Base-by-base conservation (phyloP, 2,797 vertebrate species). In the Hoplostethus atlanticus region DNA sequence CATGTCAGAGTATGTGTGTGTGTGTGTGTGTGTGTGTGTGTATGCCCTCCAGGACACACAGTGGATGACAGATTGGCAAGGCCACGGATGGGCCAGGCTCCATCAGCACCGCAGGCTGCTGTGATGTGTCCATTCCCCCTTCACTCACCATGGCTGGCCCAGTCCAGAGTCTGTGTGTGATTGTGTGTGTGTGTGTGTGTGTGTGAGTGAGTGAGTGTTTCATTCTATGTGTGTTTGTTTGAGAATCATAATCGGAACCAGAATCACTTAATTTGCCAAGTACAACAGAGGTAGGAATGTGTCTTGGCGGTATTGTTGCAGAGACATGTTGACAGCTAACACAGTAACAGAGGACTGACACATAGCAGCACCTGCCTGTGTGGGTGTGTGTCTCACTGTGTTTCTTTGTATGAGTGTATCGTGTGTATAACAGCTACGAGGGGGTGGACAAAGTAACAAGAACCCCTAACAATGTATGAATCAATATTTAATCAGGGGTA, bases 11-110 rank as follows among this genome's bases (percentile, higher is more conserved):
- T 68, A 50, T 54, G 46, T 68, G 44, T 64, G 64, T 62, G 48
- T 64, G 53, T 60, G 34, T 67, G 74, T 65, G 42, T 80, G 68
- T 71, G 76, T 77, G 52, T 76, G 65, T 59, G 67, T 71, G 17
- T 42, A 28, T 47, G 46, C 78, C 25, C 78, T 76, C 59, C 70
- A 79, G 80, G 81, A 72, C 72, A 71, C 73, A 69, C 72, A 61
- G 76, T 48, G 76, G 85, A 87, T 89, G 89, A 90, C 87, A 87
- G 89, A 91, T 89, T 89, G 91, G 89, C 89, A 81, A 77, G 85
- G 87, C 85, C 85, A 65, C 46, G 70, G 65, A 81, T 83, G 89
- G 86, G 91, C 90, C 84, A 53, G 84, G 57, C 76, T 91, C 87
- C 85, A 89, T 87, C 87, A 80, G 78, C 74, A 73, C 85, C 86